phyloP scores from a whole-genome alignment of 2,797 vertebrate genomes.

The Gila robusta region DNA sequence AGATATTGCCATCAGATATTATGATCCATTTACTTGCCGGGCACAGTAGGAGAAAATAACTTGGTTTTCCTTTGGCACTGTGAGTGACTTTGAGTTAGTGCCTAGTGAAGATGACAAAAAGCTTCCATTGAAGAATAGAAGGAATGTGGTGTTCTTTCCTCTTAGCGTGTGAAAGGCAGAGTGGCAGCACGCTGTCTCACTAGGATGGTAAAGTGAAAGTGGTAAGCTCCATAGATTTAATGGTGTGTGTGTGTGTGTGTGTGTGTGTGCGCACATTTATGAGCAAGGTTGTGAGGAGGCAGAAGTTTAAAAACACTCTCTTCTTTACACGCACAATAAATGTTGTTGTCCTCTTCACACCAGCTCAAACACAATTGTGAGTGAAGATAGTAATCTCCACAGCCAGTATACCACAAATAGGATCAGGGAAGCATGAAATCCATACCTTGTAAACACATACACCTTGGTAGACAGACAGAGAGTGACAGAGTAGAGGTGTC shows the following conservation, averaged over 20 bases:
- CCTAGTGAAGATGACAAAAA: slow-evolving; percentile 20
- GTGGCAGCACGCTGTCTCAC: background rate
- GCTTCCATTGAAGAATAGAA: background rate
- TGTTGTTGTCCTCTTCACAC: slow-evolving; percentile 10
- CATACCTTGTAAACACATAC: slow-evolving; percentile 49
- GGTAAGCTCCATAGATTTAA: slow-evolving; percentile 16
- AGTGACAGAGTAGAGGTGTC: slow-evolving; percentile 7
- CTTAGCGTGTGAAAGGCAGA: slow-evolving; percentile 16
- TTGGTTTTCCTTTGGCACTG: slow-evolving; percentile 21
- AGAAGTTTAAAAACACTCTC: slow-evolving; percentile 28
- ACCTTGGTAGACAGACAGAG: slow-evolving; percentile 10
- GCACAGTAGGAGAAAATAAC: slow-evolving; percentile 22
- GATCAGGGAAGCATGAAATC: slow-evolving; percentile 46
- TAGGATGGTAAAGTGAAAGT: background rate
- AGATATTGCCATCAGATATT: background rate
- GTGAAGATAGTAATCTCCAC: slow-evolving; percentile 41
- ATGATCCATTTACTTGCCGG: slow-evolving; percentile 8
- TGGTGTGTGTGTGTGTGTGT: background rate
- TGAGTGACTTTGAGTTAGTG: slow-evolving; percentile 12
- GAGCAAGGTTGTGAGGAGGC: background rate
- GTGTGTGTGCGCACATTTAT: background rate
- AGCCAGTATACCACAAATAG: slow-evolving; percentile 33
- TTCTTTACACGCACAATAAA: slow-evolving; percentile 34
- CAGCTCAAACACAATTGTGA: slow-evolving; percentile 31
- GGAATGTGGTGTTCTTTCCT: slow-evolving; percentile 22